These are phyloP conservation scores for Pyrgus malvae DNA, from an alignment of 2,888 invertebrate genomes.

Conservation along the genomic window DNA sequence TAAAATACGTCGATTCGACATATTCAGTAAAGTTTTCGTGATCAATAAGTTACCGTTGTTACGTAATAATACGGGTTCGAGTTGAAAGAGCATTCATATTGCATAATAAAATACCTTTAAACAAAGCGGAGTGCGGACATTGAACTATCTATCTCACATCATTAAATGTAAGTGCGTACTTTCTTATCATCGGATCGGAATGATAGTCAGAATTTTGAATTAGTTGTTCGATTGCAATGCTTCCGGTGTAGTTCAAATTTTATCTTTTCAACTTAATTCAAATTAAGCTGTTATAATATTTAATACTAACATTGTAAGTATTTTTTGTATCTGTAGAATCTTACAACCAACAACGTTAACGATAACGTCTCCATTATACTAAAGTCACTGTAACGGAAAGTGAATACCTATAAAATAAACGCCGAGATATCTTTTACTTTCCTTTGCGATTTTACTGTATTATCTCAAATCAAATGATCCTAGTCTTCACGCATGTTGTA, in stretches of 20 bases:
- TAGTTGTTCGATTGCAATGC: not conserved
- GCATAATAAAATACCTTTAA: slow-evolving; percentile 10
- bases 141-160: slow-evolving; percentile 1
- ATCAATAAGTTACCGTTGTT: slow-evolving; percentile 14
- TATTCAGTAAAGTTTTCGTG: not conserved
- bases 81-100: slow-evolving; percentile 7
- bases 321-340: too few species aligned
- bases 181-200: slow-evolving; percentile 3
- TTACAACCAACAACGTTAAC: too few species aligned
- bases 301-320: too few species aligned
- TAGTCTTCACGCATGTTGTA: too few species aligned
- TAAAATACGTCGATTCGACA: slow-evolving; percentile 5
- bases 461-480: too few species aligned
- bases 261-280: not conserved
- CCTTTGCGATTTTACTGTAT: too few species aligned
- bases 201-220: not conserved
- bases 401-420: too few species aligned
- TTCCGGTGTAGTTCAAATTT: not conserved
- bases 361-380: too few species aligned
- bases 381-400: too few species aligned
- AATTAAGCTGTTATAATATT: too few species aligned
- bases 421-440: too few species aligned
- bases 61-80: slow-evolving; percentile 13
- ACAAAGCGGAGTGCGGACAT: slow-evolving; percentile 9
- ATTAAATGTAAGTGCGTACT: not conserved